Percentiles rank a stretch among this genome's conserved stretches.
These are phyloP conservation scores for Sphaeridia pumilis DNA, from an alignment of 2,888 invertebrate genomes.

Conservation along the genomic window DNA sequence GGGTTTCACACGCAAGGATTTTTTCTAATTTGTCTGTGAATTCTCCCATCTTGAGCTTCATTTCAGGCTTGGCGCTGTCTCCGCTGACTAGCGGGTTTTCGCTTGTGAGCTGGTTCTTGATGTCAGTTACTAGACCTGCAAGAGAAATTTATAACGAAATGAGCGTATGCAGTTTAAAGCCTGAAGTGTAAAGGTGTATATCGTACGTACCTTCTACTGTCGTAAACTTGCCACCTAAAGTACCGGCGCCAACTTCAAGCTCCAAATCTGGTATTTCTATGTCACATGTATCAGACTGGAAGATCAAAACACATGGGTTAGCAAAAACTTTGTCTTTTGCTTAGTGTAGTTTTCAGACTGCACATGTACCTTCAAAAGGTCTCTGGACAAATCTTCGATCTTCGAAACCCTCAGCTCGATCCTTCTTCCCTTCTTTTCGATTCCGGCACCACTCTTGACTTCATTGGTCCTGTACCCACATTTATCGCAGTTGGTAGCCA, in stretches of 20 bases:
- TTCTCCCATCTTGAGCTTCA: constrained; percentile 47
- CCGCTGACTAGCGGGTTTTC: constrained; percentile 54
- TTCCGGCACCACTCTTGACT: constrained; percentile 85
- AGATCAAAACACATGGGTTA: not conserved
- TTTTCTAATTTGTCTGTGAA: constrained; percentile 58
- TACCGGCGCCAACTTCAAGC: constrained; percentile 68
- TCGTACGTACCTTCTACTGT: constrained; percentile 65
- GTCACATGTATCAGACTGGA: constrained; percentile 64
- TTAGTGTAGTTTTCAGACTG: not conserved
- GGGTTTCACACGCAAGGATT: constrained; percentile 50
- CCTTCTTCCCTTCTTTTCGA: constrained; percentile 65
- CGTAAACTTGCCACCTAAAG: constrained; percentile 84
- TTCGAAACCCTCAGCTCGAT: constrained; percentile 61
- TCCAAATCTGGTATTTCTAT: constrained; percentile 77
- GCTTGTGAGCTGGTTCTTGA: constrained; percentile 60
- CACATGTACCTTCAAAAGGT: constrained; percentile 66
- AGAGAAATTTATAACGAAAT: not conserved
- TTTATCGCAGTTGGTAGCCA: constrained; percentile 84
- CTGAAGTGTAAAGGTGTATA: not conserved
- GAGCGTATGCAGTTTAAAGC: not conserved
- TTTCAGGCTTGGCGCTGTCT: constrained; percentile 53
- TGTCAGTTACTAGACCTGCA: constrained; percentile 55
- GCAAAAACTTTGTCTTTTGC: not conserved
- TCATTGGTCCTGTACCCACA: constrained; percentile 92
- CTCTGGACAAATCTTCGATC: constrained; percentile 73